These are phyloP conservation scores for Corella eumyota DNA, from an alignment of 23 tunicate genomes.

Conservation along the genomic window DNA sequence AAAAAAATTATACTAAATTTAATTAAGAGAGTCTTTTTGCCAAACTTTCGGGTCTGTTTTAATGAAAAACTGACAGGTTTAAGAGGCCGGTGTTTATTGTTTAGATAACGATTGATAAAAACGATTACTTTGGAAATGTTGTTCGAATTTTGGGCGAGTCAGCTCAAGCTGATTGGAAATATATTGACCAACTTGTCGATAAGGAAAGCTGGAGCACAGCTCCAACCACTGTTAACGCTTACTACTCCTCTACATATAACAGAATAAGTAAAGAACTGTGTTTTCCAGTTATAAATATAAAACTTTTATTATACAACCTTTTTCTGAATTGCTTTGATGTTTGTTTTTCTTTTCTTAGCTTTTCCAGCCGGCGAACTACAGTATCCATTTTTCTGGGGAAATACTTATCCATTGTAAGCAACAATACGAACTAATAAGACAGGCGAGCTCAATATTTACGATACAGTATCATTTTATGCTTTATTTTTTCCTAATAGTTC, in stretches of 20 bases:
- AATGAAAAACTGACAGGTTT: too few relatives aligned
- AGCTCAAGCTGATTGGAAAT: conserved; percentile 19
- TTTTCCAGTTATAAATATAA: not conserved
- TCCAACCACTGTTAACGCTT: conserved; percentile 29
- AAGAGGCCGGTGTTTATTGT: too few relatives aligned
- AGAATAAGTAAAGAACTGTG: conserved; percentile 34
- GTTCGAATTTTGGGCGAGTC: conserved; percentile 14
- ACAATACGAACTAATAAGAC: not conserved
- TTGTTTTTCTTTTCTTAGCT: conserved; percentile 15
- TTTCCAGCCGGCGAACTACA: conserved; percentile 90
- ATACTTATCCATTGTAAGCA: conserved; percentile 54
- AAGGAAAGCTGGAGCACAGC: conserved; percentile 12
- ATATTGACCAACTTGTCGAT: conserved; percentile 7
- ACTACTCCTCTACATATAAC: conserved; percentile 30
- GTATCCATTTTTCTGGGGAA: conserved; percentile 91
- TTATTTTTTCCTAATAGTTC: conserved; percentile 12
- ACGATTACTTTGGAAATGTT: conserved; percentile 64
- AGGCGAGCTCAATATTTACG: not conserved
- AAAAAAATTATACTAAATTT: too few relatives aligned
- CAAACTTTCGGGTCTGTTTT: too few relatives aligned
- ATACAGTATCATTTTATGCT: not conserved
- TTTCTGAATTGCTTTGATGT: not conserved
- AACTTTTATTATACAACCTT: not conserved
- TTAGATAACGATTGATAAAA: conserved; percentile 15
- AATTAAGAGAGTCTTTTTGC: too few relatives aligned